phyloP scores from a whole-genome alignment of 2,888 invertebrate species.

The Mythimna impura region DNA sequence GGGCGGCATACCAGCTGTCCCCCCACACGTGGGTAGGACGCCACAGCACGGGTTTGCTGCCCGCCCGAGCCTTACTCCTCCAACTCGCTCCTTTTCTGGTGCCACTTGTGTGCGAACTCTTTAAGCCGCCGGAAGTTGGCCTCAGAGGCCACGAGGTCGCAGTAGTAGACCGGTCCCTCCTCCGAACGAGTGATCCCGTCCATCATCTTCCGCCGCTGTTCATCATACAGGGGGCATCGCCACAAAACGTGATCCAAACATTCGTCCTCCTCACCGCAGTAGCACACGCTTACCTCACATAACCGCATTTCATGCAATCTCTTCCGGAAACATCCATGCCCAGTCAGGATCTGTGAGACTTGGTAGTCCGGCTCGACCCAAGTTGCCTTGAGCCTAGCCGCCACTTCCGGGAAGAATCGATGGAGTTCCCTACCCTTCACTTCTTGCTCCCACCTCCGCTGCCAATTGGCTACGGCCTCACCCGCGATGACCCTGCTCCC shows the following conservation, averaged over 20 bases:
- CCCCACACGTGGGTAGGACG: too few relatives aligned
- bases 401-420: not conserved
- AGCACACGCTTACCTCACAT: not conserved
- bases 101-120: too few relatives aligned
- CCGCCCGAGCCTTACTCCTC: too few relatives aligned
- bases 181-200: too few relatives aligned
- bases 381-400: not conserved
- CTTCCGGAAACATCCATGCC: not conserved
- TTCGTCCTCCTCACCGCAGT: not conserved
- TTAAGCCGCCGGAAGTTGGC: too few relatives aligned
- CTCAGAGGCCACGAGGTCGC: too few relatives aligned
- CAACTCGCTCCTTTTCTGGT: too few relatives aligned
- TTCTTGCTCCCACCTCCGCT: not conserved
- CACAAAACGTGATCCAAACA: not conserved
- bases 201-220: not conserved
- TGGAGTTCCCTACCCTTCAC: not conserved
- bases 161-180: too few relatives aligned
- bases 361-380: not conserved
- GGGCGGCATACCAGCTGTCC: too few relatives aligned
- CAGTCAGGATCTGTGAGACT: too few relatives aligned
- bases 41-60: too few relatives aligned
- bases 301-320: not conserved
- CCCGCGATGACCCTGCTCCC: conserved; percentile 1
- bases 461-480: not conserved
- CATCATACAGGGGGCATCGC: not conserved